Evolutionary conservation across 2,888 invertebrate genomes (phyloP).

Genomic region (Dynastes grantii): DNA sequence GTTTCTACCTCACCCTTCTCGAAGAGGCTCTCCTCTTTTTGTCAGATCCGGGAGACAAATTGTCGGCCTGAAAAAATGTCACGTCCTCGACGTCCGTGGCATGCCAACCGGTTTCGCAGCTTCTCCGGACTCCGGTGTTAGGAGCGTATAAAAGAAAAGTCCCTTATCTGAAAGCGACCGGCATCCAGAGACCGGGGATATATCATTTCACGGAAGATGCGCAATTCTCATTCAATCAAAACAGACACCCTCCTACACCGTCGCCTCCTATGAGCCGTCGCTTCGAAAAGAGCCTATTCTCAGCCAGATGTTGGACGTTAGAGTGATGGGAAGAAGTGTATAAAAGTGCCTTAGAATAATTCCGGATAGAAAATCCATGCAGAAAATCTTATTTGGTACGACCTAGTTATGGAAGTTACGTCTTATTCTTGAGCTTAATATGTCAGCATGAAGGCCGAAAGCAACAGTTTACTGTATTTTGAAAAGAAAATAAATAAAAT

Average conservation of each 20-base stretch:
- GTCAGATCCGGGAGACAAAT: slow-evolving; percentile 60
- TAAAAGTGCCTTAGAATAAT: too few species aligned
- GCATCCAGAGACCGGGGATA: slow-evolving; percentile 61
- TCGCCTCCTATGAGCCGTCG: not conserved
- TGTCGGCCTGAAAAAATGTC: slow-evolving; percentile 63
- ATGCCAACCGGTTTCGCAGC: not conserved
- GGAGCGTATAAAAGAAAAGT: slow-evolving; percentile 15
- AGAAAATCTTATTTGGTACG: too few species aligned
- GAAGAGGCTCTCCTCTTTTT: slow-evolving; percentile 1
- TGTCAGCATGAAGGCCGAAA: too few species aligned
- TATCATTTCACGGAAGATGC: slow-evolving; percentile 68
- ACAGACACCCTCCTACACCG: slow-evolving; percentile 35
- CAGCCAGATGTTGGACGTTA: too few species aligned
- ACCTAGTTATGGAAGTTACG: too few species aligned
- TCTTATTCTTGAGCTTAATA: too few species aligned
- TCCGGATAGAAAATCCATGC: too few species aligned
- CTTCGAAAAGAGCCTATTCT: too few species aligned
- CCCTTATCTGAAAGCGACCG: slow-evolving; percentile 63
- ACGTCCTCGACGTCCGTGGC: slow-evolving; percentile 56
- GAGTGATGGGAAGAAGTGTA: not conserved
- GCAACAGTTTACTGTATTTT: too few species aligned
- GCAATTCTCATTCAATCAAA: slow-evolving; percentile 68
- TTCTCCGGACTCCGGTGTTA: not conserved
- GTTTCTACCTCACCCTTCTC: not conserved
- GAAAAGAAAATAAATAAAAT: too few species aligned